These are phyloP conservation scores for Aelia acuminata DNA, from an alignment of 2,888 invertebrate species.

Conservation along the genomic window DNA sequence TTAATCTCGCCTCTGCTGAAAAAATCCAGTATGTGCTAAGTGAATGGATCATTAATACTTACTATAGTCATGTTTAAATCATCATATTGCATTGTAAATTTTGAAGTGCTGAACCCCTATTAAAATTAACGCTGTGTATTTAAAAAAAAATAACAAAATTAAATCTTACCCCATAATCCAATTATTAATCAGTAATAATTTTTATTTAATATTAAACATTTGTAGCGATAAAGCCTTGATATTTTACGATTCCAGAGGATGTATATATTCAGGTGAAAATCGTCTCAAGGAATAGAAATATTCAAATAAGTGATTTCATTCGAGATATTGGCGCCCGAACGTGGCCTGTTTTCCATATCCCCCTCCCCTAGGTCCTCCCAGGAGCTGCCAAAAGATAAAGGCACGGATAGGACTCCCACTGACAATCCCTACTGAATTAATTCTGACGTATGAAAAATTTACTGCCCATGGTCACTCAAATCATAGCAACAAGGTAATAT, in stretches of 20 bases:
- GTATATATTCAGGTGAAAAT: neutral
- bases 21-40: no score
- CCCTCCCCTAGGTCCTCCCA: neutral
- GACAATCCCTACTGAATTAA: neutral
- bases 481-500: no score
- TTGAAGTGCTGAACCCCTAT: no score
- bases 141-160: no score
- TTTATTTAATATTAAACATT: neutral
- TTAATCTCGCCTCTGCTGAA: no score
- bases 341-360: neutral
- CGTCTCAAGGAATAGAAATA: neutral
- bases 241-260: neutral
- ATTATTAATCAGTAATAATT: no score
- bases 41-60: no score
- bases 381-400: constrained; percentile 25
- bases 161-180: no score
- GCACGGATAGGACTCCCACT: neutral
- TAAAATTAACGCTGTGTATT: no score
- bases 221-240: neutral
- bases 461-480: neutral
- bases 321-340: constrained; percentile 11
- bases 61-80: no score
- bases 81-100: no score
- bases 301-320: constrained; percentile 16
- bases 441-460: neutral